Percentiles rank a stretch among this genome's conserved stretches.
phyloP scores from a whole-genome alignment of 1,140 invertebrate species.

The Thereuonema tuberculata region DNA sequence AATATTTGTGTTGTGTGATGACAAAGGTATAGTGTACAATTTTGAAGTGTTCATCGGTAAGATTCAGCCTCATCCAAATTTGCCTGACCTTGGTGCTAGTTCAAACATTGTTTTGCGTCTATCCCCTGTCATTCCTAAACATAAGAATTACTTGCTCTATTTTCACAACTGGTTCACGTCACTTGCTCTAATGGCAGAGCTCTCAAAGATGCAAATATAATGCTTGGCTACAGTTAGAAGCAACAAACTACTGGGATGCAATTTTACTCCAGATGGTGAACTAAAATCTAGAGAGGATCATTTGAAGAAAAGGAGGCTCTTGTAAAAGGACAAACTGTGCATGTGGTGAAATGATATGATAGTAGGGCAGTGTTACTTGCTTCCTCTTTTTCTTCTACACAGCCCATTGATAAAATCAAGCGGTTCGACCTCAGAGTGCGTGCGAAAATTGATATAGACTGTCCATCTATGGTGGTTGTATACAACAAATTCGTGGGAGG shows the following conservation, averaged over 20 bases:
- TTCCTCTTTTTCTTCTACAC: neutral
- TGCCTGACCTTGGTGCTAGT: conserved; percentile 17
- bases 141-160: conserved; percentile 17
- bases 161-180: conserved; percentile 22
- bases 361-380: neutral
- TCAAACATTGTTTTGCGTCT: conserved; percentile 18
- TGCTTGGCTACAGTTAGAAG: conserved; percentile 14
- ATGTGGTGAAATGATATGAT: neutral
- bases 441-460: conserved; percentile 20
- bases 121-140: conserved; percentile 11
- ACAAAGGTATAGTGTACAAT: conserved; percentile 16
- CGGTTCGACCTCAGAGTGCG: neutral
- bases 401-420: neutral
- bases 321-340: neutral
- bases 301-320: neutral
- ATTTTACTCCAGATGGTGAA: neutral
- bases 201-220: conserved; percentile 12
- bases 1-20: conserved; percentile 15
- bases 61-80: conserved; percentile 10
- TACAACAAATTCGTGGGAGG: conserved; percentile 38
- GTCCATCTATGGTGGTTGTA: conserved; percentile 31
- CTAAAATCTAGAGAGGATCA: neutral
- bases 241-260: neutral
- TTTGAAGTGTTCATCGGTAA: conserved; percentile 19
- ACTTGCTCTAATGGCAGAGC: conserved; percentile 12